Conservation (phyloP, 1,140 invertebrate species). For the Cotesia typhae region DNA sequence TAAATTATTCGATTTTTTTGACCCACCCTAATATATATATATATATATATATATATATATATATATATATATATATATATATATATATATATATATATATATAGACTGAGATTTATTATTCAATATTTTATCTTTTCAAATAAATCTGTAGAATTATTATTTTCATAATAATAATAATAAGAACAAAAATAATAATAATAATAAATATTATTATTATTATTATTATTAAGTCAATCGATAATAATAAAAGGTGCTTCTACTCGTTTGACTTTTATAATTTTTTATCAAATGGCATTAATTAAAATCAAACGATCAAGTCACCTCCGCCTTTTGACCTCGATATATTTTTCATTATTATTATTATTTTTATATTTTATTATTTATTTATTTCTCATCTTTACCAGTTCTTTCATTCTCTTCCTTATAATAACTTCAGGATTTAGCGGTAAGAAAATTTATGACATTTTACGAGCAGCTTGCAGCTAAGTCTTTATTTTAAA, state of each 20-base stretch:
- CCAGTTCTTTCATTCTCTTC: constrained; percentile 17
- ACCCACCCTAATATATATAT: constrained; percentile 14
- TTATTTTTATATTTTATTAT: neutral
- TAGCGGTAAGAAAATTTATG: constrained; percentile 20
- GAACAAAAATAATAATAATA: too few relatives aligned
- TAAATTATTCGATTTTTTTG: too few relatives aligned
- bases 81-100: neutral
- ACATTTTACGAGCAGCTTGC: neutral
- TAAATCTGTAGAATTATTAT: neutral
- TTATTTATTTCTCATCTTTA: constrained; percentile 11
- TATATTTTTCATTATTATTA: constrained; percentile 13
- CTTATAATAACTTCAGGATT: neutral
- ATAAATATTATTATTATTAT: neutral
- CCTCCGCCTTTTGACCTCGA: constrained; percentile 40
- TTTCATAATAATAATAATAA: constrained; percentile 8
- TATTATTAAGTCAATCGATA: neutral
- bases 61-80: constrained; percentile 19
- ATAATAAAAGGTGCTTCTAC: constrained; percentile 9
- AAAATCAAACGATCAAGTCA: constrained; percentile 23
- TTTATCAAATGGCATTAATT: constrained; percentile 1
- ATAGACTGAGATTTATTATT: neutral
- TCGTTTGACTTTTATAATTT: constrained; percentile 8
- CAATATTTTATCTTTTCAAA: neutral
- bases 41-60: neutral
- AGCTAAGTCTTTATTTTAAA: constrained; percentile 13